A percentile compares a stretch with the other conserved stretches of the same genome.
Conservation (phyloP, 2,797 vertebrate genomes). For the Threskiornis aethiopicus region DNA sequence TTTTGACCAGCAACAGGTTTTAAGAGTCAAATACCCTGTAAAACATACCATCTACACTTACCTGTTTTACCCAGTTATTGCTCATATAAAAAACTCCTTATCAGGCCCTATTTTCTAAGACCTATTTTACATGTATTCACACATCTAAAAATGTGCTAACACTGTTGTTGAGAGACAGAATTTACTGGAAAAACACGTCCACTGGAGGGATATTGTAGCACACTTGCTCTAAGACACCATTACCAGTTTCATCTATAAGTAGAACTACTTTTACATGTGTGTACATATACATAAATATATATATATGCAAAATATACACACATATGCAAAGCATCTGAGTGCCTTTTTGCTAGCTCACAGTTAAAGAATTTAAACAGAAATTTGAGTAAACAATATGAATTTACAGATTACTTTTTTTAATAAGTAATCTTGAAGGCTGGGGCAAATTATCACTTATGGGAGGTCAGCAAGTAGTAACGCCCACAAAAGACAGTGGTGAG, state of each 20-base stretch:
- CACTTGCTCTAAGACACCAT: neutral
- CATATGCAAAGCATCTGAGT: neutral
- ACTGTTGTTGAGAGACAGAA: neutral
- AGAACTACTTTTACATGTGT: neutral
- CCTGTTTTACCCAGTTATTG: neutral
- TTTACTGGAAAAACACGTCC: neutral
- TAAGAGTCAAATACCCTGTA: neutral
- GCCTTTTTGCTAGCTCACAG: neutral
- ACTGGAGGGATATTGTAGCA: neutral
- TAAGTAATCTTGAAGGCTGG: neutral
- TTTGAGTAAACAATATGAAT: neutral
- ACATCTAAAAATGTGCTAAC: neutral
- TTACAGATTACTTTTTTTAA: neutral
- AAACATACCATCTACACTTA: neutral
- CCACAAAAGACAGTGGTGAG: neutral
- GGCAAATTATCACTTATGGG: neutral
- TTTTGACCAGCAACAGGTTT: neutral
- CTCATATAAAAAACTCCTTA: neutral
- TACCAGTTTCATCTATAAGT: neutral
- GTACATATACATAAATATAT: neutral
- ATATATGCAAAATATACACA: neutral
- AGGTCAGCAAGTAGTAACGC: neutral
- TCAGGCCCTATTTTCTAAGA: neutral
- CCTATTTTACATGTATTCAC: neutral
- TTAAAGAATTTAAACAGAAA: neutral